Percentiles rank a stretch among this genome's conserved stretches.
Conservation (phyloP, 2,888 invertebrate species). For the Phaonia tiefii region DNA sequence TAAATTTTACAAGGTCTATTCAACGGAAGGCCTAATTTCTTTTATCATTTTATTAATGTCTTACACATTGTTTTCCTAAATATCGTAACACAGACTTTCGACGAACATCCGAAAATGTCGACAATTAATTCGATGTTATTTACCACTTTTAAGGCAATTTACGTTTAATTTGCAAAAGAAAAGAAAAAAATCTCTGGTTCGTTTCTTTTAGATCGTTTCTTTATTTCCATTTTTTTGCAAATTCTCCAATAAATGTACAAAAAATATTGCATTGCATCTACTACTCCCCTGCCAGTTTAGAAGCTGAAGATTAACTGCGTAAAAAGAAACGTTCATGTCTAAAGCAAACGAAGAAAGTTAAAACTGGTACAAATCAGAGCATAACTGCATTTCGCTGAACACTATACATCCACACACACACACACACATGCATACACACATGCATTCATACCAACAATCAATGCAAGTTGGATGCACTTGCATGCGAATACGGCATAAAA, state of each 20-base stretch:
- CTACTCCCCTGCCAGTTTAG: too few species aligned
- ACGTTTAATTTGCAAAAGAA: too few species aligned
- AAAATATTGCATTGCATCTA: slow-evolving; percentile 53
- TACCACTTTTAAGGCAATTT: too few species aligned
- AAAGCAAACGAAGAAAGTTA: slow-evolving; percentile 77
- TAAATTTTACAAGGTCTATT: too few species aligned
- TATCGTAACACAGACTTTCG: too few species aligned
- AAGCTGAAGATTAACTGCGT: not conserved
- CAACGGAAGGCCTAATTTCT: too few species aligned
- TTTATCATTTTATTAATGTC: too few species aligned
- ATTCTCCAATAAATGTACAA: not conserved
- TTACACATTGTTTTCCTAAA: too few species aligned
- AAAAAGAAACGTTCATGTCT: slow-evolving; percentile 51
- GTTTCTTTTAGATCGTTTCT: not conserved
- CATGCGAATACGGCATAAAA: slow-evolving; percentile 56
- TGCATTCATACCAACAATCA: slow-evolving; percentile 6
- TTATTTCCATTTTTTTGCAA: not conserved
- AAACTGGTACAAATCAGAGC: slow-evolving; percentile 81
- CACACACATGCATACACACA: not conserved
- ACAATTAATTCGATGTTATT: too few species aligned
- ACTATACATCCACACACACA: too few species aligned
- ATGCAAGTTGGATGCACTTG: slow-evolving; percentile 48
- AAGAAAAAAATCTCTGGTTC: not conserved
- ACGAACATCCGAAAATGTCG: too few species aligned
- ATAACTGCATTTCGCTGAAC: slow-evolving; percentile 79